Evolutionary conservation across 1,140 invertebrate genomes (phyloP).

Genomic region (Ceratosolen fusciceps): DNA sequence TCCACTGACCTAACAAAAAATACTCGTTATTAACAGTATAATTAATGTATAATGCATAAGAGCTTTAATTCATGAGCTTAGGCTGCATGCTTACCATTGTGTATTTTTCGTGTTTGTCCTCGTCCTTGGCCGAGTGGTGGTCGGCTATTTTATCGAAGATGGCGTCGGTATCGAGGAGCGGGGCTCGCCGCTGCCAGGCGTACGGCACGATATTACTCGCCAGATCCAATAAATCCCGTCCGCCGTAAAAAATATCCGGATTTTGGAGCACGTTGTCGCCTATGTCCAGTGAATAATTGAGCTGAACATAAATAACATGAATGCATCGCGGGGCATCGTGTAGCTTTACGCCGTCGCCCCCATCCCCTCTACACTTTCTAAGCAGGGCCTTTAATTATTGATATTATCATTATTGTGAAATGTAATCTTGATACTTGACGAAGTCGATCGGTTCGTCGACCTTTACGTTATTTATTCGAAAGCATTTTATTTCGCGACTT

Average conservation of each 20-base stretch:
- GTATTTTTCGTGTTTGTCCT: neutral
- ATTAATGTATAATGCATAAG: no score
- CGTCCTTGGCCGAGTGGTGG: conserved; percentile 44
- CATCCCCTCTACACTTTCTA: no score
- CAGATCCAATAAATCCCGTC: neutral
- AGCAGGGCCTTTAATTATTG: no score
- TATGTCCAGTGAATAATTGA: neutral
- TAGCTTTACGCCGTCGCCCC: no score
- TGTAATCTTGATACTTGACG: no score
- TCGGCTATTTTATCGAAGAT: conserved; percentile 47
- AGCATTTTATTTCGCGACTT: no score
- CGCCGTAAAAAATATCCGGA: neutral
- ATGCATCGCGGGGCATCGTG: no score
- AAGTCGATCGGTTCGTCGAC: no score
- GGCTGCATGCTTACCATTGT: conserved; percentile 7
- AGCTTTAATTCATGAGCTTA: neutral
- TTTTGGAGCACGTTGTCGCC: neutral
- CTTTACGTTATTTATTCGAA: no score
- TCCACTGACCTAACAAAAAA: no score
- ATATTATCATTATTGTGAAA: no score
- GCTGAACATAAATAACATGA: neutral
- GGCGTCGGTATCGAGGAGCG: neutral
- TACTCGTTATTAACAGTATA: no score
- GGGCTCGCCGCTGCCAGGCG: conserved; percentile 1
- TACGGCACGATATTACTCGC: conserved; percentile 14